These are phyloP conservation scores for Alentia gelatinosa DNA, from an alignment of 2,888 invertebrate genomes.

Conservation along the genomic window DNA sequence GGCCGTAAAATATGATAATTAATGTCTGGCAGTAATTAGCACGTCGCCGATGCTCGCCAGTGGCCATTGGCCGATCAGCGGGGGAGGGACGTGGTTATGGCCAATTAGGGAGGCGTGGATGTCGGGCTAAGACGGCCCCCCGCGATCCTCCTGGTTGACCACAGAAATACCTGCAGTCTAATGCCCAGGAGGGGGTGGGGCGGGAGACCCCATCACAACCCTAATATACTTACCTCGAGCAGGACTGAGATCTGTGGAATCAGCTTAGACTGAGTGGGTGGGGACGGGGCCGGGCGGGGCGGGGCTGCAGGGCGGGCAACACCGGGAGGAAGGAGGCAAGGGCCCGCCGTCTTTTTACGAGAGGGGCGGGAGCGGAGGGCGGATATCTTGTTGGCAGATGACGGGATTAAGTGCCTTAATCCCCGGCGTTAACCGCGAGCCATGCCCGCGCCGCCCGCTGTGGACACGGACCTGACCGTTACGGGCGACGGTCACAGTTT, in stretches of 20 bases:
- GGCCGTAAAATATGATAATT: constrained; percentile 27
- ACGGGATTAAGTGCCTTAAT: not conserved
- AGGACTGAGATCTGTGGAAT: not conserved
- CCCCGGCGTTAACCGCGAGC: not conserved
- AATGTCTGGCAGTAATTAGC: constrained; percentile 39
- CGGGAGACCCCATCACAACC: not conserved
- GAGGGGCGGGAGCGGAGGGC: not conserved
- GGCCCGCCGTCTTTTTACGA: not conserved
- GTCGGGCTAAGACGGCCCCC: not conserved
- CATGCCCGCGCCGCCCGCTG: not conserved
- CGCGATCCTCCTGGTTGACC: not conserved
- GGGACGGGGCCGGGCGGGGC: not conserved
- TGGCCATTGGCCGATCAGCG: not conserved
- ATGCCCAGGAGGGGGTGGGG: no score
- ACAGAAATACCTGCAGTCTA: no score
- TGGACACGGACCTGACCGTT: not conserved
- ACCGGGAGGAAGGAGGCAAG: not conserved
- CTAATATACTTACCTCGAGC: not conserved
- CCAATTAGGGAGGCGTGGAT: not conserved
- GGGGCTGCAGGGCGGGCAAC: not conserved
- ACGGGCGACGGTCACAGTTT: not conserved
- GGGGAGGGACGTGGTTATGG: not conserved
- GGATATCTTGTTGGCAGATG: not conserved
- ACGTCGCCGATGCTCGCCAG: no score
- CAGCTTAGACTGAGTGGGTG: not conserved